A percentile compares a stretch with the other conserved stretches of the same genome.
Conservation (phyloP, 2,888 invertebrate genomes). For the Blera fallax region DNA sequence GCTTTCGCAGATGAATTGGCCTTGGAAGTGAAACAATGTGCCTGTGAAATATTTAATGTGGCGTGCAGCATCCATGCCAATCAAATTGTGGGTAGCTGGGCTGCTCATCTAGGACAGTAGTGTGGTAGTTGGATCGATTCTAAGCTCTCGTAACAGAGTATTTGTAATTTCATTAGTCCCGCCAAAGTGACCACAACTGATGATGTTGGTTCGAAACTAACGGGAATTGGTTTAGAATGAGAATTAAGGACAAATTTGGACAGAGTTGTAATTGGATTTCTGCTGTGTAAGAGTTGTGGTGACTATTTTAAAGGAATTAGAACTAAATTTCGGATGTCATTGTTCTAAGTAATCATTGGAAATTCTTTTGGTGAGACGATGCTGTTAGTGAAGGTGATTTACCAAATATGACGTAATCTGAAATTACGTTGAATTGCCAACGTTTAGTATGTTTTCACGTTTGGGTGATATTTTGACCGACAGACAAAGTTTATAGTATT, state of each 20-base stretch:
- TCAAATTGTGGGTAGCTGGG: constrained; percentile 7
- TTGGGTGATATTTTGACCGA: neutral
- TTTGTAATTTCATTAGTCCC: constrained; percentile 57
- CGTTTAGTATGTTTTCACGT: neutral
- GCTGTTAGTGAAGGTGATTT: neutral
- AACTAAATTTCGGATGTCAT: neutral
- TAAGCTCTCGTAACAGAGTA: constrained; percentile 10
- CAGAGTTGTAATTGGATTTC: constrained; percentile 40
- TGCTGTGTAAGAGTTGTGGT: neutral
- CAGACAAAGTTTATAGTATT: no score
- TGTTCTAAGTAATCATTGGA: neutral
- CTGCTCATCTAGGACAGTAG: neutral
- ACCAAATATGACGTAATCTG: neutral
- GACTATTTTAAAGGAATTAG: neutral
- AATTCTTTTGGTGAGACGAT: neutral
- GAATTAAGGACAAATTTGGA: constrained; percentile 17
- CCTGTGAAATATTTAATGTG: constrained; percentile 38
- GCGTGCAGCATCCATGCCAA: constrained; percentile 43
- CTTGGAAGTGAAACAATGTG: constrained; percentile 24
- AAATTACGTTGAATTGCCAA: neutral
- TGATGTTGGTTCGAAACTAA: neutral
- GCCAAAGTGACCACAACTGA: constrained; percentile 22
- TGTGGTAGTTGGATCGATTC: neutral
- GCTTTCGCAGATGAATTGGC: constrained; percentile 60
- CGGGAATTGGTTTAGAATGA: neutral